Conservation (phyloP, 1,140 invertebrate genomes). For the Parasteatoda tepidariorum region DNA sequence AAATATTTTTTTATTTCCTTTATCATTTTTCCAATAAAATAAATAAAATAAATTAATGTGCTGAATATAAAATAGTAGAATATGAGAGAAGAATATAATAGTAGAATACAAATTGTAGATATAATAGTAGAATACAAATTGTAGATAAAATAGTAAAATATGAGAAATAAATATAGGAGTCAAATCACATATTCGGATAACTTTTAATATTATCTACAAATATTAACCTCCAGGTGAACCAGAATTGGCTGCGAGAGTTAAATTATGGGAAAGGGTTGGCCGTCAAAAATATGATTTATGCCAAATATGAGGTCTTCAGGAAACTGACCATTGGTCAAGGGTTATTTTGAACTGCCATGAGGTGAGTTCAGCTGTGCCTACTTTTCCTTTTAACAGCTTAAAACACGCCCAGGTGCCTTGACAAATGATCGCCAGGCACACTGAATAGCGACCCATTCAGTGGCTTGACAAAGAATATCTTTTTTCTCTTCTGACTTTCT, state of each 20-base stretch:
- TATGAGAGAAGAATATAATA: no score
- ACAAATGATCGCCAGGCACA: not conserved
- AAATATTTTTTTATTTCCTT: no score
- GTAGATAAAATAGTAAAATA: no score
- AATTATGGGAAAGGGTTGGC: not conserved
- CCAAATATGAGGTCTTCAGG: not conserved
- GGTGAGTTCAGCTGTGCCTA: slow-evolving; percentile 41
- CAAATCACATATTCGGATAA: no score
- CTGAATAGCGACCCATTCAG: not conserved
- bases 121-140: no score
- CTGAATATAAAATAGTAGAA: no score
- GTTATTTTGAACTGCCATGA: not conserved
- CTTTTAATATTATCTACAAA: not conserved
- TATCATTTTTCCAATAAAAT: no score
- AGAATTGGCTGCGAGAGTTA: not conserved
- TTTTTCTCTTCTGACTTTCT: not conserved
- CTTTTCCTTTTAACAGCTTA: not conserved
- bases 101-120: no score
- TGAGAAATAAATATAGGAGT: no score
- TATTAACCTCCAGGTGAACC: not conserved
- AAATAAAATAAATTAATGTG: no score
- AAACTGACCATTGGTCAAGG: slow-evolving; percentile 9
- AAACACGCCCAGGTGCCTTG: slow-evolving; percentile 15
- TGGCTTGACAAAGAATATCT: not conserved
- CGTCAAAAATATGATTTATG: not conserved